Evolutionary conservation across 1,140 invertebrate species (phyloP), one percentile per base, ranked within the genome.

Genomic region (Panonychus citri): DNA sequence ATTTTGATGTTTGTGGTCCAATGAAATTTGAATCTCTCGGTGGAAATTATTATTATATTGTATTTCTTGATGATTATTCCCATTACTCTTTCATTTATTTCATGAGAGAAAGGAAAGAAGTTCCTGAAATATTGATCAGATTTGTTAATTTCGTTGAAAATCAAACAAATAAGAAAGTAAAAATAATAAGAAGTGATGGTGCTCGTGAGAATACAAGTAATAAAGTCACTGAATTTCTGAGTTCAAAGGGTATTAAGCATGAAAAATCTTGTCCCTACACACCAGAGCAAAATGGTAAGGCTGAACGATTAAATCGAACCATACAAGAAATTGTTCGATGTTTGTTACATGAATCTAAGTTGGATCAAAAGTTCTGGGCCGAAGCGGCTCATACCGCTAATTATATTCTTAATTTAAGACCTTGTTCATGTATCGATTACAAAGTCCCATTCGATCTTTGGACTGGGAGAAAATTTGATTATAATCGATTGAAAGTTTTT

Each of bases 401-500:
- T 17, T 63, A 65, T 37, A 12, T 62, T n/a, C 25, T 30, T 19
- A 62, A 62, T 52, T 21, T 51, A 21, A 15, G 25, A 7, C 43
- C 57, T 24, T 57, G 7, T 12, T 42, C n/a, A 8, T 7, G 15
- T 10, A 60, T 21, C 19, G n/a, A 21, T 15, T 15, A 17, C 10
- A 43, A 30, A 27, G 63, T 54, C n/a, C 63, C 64, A 10, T 53
- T 61, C 52, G 64, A 54, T 57, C 21, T 54, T 13, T 66, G 57
- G 57, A 63, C 28, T 54, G 53, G 55, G 26, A 54, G 43, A 40
- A 63, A 60, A 54, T 57, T 59, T 43, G 52, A 58, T 53, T 43
- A 66, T 12, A 58, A 46, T 24, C 57, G 68, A 55, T 28, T 68
- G 7, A 28, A 56, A n/a, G 56, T 68, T 25, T 66, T 68, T 60